Conservation (phyloP, 2,888 invertebrate genomes). For the Leptarthrus brevirostris region DNA sequence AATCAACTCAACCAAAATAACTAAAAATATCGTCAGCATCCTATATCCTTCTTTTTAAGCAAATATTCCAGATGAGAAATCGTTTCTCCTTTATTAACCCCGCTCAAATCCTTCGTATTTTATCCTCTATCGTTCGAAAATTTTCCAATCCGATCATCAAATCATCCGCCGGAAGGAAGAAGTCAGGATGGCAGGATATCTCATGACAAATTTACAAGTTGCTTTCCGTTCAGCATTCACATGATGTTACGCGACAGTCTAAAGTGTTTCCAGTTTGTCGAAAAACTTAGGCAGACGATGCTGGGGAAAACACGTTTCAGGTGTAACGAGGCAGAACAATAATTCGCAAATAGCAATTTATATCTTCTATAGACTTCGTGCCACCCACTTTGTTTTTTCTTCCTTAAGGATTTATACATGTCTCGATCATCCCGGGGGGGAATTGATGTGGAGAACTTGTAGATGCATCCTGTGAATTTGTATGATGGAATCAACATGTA, state of each 20-base stretch:
- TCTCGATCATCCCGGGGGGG: not conserved
- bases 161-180: conserved; percentile 15
- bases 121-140: conserved; percentile 10
- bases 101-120: conserved; percentile 1
- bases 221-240: conserved; percentile 2
- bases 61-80: no score
- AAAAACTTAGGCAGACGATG: no score
- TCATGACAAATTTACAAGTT: conserved; percentile 20
- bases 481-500: no score
- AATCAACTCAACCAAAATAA: no score
- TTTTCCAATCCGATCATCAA: conserved; percentile 18
- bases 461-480: not conserved
- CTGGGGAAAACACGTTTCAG: conserved; percentile 17
- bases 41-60: no score
- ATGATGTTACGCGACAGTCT: not conserved
- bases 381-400: not conserved
- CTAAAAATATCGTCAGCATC: no score
- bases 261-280: not conserved
- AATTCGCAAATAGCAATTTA: conserved; percentile 18
- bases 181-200: conserved; percentile 18
- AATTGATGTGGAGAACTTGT: not conserved
- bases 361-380: not conserved
- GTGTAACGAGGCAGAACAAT: conserved; percentile 27
- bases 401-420: not conserved
- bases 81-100: conserved; percentile 11